phyloP scores from a whole-genome alignment of 1,140 invertebrate genomes.

The Halotydeus destructor region DNA sequence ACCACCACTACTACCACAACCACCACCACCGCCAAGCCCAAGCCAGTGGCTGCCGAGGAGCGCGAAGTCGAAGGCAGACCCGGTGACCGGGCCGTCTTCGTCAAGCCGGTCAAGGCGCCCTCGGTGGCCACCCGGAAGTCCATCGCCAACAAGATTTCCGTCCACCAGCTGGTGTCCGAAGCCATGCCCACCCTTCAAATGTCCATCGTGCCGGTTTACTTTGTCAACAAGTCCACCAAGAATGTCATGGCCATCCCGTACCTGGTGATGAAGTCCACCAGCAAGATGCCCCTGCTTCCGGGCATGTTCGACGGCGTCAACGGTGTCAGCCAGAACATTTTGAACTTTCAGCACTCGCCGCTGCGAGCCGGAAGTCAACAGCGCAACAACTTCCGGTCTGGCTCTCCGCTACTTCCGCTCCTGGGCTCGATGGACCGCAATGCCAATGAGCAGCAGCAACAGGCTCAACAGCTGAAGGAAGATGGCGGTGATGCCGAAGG shows the following conservation, averaged over 20 bases:
- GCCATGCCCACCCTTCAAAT: constrained; percentile 7
- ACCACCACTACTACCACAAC: neutral
- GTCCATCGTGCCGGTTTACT: constrained; percentile 4
- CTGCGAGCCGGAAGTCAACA: too few species aligned
- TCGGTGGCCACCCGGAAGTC: neutral
- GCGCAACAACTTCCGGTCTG: too few species aligned
- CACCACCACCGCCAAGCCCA: neutral
- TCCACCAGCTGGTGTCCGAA: constrained; percentile 5
- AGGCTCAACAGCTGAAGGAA: too few species aligned
- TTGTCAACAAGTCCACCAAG: neutral
- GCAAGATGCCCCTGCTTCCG: constrained; percentile 3
- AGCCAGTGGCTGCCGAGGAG: neutral
- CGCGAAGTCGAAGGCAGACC: neutral
- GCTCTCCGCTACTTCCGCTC: too few species aligned
- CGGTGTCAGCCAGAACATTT: too few species aligned
- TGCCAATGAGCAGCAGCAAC: too few species aligned
- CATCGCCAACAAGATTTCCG: neutral
- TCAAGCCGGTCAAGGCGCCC: neutral
- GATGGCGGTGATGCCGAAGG: too few species aligned
- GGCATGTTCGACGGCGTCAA: neutral
- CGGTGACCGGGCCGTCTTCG: neutral
- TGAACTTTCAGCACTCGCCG: too few species aligned
- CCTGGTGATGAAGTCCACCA: constrained; percentile 1
- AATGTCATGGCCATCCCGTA: constrained; percentile 1
- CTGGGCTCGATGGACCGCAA: too few species aligned